Base-by-base conservation (phyloP, 2,113 vertebrate genomes). In the Oncorhynchus gorbuscha region DNA sequence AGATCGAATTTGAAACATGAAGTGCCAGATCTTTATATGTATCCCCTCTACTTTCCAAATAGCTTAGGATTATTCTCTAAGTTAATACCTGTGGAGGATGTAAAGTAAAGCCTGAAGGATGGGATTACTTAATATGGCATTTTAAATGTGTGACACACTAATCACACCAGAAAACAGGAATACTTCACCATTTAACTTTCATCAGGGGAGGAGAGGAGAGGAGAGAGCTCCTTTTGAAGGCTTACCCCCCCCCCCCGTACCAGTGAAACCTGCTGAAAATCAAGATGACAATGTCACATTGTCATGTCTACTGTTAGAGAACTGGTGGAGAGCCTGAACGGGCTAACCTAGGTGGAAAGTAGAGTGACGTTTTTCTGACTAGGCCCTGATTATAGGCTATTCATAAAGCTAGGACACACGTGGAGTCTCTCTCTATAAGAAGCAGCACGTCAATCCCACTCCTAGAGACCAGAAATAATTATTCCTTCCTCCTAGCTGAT, bases 81-180 rank as follows among this genome's bases (percentile, higher is more conserved):
- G 96, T 95, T 99, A 99, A 98, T 99, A 97, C 97, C 96, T 98
- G 96, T 96, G 96, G 96, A 97, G 94, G 94, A 94, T 96, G 95
- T 93, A 97, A 97, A 97, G 95, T 93, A 97, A 97, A 97, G 96
- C 96, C 96, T 99, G 96, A 99, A 97, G 97, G 97, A 99, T 97
- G 96, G 96, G 98, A 99, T 99, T 99, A 98, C 88, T 96, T 95
- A 95, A 96, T 93, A 94, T 97, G 95, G 95, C 97, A 95, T 97
- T 96, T 91, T 95, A 95, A 97, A 96, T 96, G 95, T 96, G 92
- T 93, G 93, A 93, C 96, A 96, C 94, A 94, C 95, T 98, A 98
- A 97, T 99, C 97, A 97, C 92, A 80, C 94, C 94, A 94, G 91
- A 91, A 92, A 93, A 94, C 90, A 92, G 90, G 95, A 97, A 95